Conservation (phyloP, 2,797 vertebrate genomes). For the Cheirogaleus major region DNA sequence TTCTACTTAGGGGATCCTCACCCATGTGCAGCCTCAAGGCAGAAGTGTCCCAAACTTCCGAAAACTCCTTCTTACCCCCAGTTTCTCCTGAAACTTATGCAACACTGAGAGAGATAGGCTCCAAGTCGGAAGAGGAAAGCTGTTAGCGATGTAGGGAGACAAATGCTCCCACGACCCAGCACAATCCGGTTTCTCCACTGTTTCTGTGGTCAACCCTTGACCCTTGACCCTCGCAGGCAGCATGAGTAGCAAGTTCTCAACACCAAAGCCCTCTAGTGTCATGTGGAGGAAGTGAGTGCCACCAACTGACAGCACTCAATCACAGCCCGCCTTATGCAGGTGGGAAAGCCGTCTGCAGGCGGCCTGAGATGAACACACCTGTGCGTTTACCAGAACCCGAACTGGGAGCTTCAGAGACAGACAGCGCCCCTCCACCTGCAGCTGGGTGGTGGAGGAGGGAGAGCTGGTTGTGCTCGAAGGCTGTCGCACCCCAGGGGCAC, state of each 20-base stretch:
- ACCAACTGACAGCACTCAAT: background rate
- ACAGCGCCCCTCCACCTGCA: background rate
- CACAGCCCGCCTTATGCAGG: background rate
- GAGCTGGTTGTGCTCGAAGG: background rate
- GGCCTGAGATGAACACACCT: fast-evolving
- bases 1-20: slow-evolving; percentile 32
- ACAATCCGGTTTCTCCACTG: background rate
- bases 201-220: background rate
- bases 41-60: slow-evolving; percentile 32
- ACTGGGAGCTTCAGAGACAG: background rate
- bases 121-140: background rate
- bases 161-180: background rate
- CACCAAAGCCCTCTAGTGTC: background rate
- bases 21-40: slow-evolving; percentile 13
- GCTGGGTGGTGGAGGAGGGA: background rate
- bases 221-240: background rate
- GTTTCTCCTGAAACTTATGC: slow-evolving; percentile 23
- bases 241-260: background rate
- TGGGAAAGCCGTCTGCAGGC: background rate
- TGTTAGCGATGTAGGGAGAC: background rate
- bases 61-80: background rate
- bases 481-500: background rate
- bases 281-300: background rate
- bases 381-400: background rate
- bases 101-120: background rate